Evolutionary conservation across 2,888 invertebrate species (phyloP), one percentile per base, ranked within the genome.

Genomic region (Tenthredo amoena): DNA sequence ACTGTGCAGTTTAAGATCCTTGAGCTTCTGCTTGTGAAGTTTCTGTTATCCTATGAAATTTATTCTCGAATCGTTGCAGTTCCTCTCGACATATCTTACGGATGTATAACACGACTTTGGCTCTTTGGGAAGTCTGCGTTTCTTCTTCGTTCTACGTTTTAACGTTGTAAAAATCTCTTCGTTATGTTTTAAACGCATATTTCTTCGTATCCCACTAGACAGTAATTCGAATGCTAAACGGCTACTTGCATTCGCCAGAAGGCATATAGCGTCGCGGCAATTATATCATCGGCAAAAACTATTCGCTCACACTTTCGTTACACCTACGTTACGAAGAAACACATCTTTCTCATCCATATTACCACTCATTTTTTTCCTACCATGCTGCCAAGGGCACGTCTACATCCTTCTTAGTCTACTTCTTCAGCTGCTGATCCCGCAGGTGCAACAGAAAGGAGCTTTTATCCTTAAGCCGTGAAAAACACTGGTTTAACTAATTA

Each of bases 231-330:
- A 55, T 31, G 50, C 47, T 31, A 50, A 77, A 55, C 50, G 77
- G 55, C 77, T 77, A 55, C 77, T 77, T 55, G 47, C 34, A 77
- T 37, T 77, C 50, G 50, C 77, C 55, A 55, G 55, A 47, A 55
- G 50, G 55, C 21, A 77, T 40, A 12, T 40, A 12, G 43, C 18
- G 21, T 74, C n/a, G 43, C 40, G 43, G 43, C 21, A 72, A 72
- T 72, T 72, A 43, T 12, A 50, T 77, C 12, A 31, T 55, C 31
- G 47, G 72, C 72, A 74, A 74, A 74, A 74, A 74, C 72, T 15
- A 68, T 68, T 7, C 68, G 34, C 68, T 74, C 40, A 43, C 72
- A 74, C 72, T 74, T 74, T 74, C 72, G 72, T 74, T 74, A n/a
- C 10, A 31, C n/a, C 15, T 47, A 47, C 47, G 3, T 34, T 34